Base-by-base conservation (phyloP, 2,888 invertebrate genomes). In the Sarcophaga rosellei region DNA sequence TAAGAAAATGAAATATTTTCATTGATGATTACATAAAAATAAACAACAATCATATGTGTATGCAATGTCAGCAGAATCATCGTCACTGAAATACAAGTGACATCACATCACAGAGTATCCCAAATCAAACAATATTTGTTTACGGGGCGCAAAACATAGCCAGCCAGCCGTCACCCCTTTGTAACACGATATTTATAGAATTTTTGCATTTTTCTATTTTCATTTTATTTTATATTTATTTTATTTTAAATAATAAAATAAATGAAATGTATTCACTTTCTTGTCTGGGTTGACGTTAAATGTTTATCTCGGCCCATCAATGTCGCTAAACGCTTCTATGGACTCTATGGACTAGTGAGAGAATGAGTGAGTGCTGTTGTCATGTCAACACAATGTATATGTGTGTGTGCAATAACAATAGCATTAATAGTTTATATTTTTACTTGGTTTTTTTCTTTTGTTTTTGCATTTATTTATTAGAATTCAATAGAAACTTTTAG, bases 231-330 rank as follows among this genome's bases (percentile, higher is more conserved):
- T 15, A 1, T 1, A 15, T 53, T 15, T 53, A 25, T 53, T 53
- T 53, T 12, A 3, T 12, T 53, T 53, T 53, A 15, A 15, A 53
- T 53, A 53, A 53, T 15, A 15, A 53, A 15, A 15, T 53, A 4
- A 53, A 15, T 74, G 61, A 68, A 81, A 81, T 74, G 74, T 73
- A 81, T 81, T 81, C 68, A 68, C 68, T 74, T 74, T 17, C 47
- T 74, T 68, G 80, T 66, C 66, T 65, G 59, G 45, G 15, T 44
- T 80, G 80, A 20, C 66, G 45, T 25, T 66, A 15, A 73, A 73
- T 23, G 15, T 59, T 15, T 53, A 4, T 17, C 53, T 17, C 53
- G 15, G 53, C 53, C 53, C 59, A 72, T 79, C 57, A 65, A 45
- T 15, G 44, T 72, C 53, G 70, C 5, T 63, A 35, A 70, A 35